Conservation (phyloP, 2,113 vertebrate species). For the Strigops habroptila region DNA sequence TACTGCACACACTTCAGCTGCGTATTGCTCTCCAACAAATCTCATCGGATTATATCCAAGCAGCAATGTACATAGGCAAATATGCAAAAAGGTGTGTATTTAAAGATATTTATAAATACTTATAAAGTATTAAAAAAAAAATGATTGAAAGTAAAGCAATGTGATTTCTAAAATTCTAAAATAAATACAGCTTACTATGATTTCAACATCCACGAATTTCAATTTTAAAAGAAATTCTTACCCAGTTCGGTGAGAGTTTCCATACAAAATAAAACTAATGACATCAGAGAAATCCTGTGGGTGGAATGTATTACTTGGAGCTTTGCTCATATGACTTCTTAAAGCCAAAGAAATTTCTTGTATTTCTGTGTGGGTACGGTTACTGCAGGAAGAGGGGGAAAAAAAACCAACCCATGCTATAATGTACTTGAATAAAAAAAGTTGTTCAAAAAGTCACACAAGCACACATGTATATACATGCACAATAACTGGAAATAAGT, state of each 20-base stretch:
- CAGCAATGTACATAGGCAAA: not conserved
- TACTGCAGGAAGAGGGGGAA: constrained; percentile 70
- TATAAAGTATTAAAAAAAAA: not conserved
- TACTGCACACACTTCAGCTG: constrained; percentile 31
- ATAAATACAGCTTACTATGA: not conserved
- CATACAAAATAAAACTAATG: constrained; percentile 97
- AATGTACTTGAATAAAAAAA: not conserved
- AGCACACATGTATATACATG: accelerated
- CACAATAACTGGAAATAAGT: not conserved
- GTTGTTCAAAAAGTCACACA: not conserved
- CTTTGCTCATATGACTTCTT: constrained; percentile 92
- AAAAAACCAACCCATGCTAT: not conserved
- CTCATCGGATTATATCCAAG: not conserved
- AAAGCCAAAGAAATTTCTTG: constrained; percentile 92
- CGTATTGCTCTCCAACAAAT: not conserved
- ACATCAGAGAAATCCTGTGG: constrained; percentile 98
- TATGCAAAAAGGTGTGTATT: not conserved
- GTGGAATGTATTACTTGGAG: constrained; percentile 95
- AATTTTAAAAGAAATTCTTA: constrained; percentile 62
- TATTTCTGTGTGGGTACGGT: constrained; percentile 89
- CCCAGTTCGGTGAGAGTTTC: constrained; percentile 92
- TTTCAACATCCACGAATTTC: not conserved
- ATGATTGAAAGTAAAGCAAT: not conserved
- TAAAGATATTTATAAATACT: not conserved
- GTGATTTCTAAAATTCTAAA: not conserved